Evolutionary conservation across 30 jellyfish, hydroid and myxozoan genomes (phyloP).

Genomic region (Haliclystus octoradiatus): DNA sequence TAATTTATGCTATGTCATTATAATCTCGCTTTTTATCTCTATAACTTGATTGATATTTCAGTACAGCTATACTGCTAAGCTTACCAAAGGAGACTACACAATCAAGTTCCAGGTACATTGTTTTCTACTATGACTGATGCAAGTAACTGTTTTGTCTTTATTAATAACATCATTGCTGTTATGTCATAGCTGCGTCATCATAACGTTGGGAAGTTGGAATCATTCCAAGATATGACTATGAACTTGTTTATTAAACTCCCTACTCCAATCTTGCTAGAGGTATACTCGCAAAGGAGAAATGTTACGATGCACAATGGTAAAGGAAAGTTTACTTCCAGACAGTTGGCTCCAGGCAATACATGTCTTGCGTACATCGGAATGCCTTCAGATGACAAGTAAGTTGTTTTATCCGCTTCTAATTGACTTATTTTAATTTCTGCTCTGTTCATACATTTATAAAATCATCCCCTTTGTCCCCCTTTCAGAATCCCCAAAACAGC

Average conservation of each 20-base stretch:
- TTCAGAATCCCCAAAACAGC: too few relatives aligned
- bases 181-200: slow-evolving; percentile 50
- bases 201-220: slow-evolving; percentile 49
- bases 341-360: slow-evolving; percentile 48
- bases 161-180: neutral
- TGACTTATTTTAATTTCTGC: too few relatives aligned
- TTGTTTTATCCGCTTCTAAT: too few relatives aligned
- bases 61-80: slow-evolving; percentile 3
- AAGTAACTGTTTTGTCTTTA: neutral
- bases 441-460: too few relatives aligned
- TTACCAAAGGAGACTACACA: slow-evolving; percentile 20
- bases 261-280: slow-evolving; percentile 43
- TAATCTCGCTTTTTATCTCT: too few relatives aligned
- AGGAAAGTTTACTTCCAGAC: slow-evolving; percentile 24
- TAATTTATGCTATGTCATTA: too few relatives aligned
- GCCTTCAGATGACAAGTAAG: slow-evolving; percentile 51
- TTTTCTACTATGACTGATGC: neutral
- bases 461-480: too few relatives aligned
- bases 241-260: slow-evolving; percentile 41
- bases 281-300: slow-evolving; percentile 54
- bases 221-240: slow-evolving; percentile 40
- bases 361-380: slow-evolving; percentile 50
- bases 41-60: neutral
- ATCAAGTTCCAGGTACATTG: slow-evolving; percentile 11
- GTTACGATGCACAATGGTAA: slow-evolving; percentile 18